A percentile compares a stretch with the other conserved stretches of the same genome.
Conservation (phyloP, 2,888 invertebrate genomes). For the Enchytraeus crypticus region DNA sequence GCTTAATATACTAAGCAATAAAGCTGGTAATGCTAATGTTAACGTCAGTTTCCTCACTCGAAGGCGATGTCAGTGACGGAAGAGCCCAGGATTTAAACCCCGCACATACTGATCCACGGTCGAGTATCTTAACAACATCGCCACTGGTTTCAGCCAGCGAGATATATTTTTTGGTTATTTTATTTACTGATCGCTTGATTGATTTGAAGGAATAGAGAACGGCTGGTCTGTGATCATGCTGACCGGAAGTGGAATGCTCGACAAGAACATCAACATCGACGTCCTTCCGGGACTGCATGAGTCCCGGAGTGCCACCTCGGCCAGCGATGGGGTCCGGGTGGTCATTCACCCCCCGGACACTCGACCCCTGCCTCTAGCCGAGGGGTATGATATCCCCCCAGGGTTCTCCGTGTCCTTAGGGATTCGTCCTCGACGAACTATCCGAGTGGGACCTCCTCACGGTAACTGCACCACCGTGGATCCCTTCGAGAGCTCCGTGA, state of each 20-base stretch:
- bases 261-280: constrained; percentile 22
- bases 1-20: too few relatives aligned
- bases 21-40: too few relatives aligned
- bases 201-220: constrained; percentile 28
- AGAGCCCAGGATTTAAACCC: too few relatives aligned
- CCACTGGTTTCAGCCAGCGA: too few relatives aligned
- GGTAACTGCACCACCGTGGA: constrained; percentile 24
- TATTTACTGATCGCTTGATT: too few relatives aligned
- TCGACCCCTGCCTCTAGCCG: constrained; percentile 26
- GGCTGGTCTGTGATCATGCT: constrained; percentile 28
- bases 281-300: constrained; percentile 27
- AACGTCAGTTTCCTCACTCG: too few relatives aligned
- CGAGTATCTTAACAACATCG: too few relatives aligned
- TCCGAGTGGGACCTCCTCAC: constrained; percentile 24
- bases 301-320: constrained; percentile 23
- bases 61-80: too few relatives aligned
- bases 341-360: constrained; percentile 28
- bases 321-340: constrained; percentile 25
- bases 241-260: constrained; percentile 27
- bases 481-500: constrained; percentile 14
- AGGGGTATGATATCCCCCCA: constrained; percentile 28
- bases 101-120: too few relatives aligned
- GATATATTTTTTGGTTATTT: too few relatives aligned
- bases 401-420: constrained; percentile 28
- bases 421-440: constrained; percentile 21